phyloP scores from a whole-genome alignment of 2,888 invertebrate species.

The Eubasilissa splendida region DNA sequence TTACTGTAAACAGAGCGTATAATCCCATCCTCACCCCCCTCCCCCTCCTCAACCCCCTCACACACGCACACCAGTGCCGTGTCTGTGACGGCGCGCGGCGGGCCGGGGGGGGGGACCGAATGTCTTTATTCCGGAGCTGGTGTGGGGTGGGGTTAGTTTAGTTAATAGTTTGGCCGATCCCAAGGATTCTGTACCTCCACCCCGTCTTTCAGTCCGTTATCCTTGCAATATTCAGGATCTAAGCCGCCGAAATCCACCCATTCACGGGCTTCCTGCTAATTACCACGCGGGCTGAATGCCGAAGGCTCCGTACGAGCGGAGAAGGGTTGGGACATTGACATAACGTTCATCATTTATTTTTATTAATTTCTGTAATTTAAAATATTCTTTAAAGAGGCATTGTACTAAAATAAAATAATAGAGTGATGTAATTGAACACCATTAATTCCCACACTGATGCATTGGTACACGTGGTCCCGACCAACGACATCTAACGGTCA shows the following conservation, averaged over 20 bases:
- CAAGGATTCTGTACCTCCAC: slow-evolving; percentile 28
- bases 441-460: too few species aligned
- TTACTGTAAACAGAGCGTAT: too few species aligned
- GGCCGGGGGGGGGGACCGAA: slow-evolving; percentile 7
- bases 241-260: slow-evolving; percentile 38
- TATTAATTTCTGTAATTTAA: too few species aligned
- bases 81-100: slow-evolving; percentile 1
- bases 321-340: neutral
- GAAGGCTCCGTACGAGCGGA: neutral
- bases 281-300: slow-evolving; percentile 1
- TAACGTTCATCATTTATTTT: too few species aligned
- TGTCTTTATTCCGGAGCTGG: slow-evolving; percentile 40
- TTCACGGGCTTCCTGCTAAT: slow-evolving; percentile 25
- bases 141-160: slow-evolving; percentile 31
- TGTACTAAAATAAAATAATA: too few species aligned
- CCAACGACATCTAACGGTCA: too few species aligned
- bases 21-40: too few species aligned
- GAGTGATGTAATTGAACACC: too few species aligned
- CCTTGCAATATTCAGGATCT: slow-evolving; percentile 45
- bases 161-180: slow-evolving; percentile 37
- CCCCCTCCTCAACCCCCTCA: slow-evolving; percentile 2
- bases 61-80: slow-evolving; percentile 27
- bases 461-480: too few species aligned
- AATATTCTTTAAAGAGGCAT: too few species aligned
- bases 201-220: slow-evolving; percentile 45